Base-by-base conservation (phyloP, 2,888 invertebrate species). In the Timema cristinae region DNA sequence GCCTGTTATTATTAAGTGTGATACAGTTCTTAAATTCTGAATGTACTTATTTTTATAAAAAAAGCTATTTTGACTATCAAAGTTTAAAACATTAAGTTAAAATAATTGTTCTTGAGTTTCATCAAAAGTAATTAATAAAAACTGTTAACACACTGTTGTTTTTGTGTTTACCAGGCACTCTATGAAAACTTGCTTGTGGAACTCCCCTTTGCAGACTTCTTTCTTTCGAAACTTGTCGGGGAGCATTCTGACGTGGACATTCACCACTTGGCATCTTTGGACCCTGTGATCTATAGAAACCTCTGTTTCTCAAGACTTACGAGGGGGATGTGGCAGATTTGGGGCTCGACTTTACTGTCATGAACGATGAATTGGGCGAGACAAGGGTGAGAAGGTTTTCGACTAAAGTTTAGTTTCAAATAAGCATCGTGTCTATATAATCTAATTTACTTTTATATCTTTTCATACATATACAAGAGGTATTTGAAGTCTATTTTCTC, bases 171-270 rank as follows among this genome's bases (percentile, higher is more conserved):
- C 32, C 82, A 92, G 92, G 96, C 97, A 0, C 84, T 99, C 68
- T 98, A 97, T 83, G 98, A 98, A 82, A 96, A 96, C 82, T 87
- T 98, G 71, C 83, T 98, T 74, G 94, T 97, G 7, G 98, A 98
- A 81, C 82, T 98, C 52, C 98, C 98, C 0, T 87, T 99, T 77
- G 98, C 99, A 4, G 94, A 95, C 79, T 98, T 98, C 83, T 98
- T 98, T 83, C 85, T 99, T 48, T 93, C 94, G 0, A 94, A 94
- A 82, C 84, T 95, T 66, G 88, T 95, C 50, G 91, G 94, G 0
- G 91, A 92, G 78, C 87, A 88, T 71, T 88, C 89, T 13, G 89
- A 90, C 69, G 90, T 94, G 0, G 95, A 94, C 79, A 91, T 96
- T 67, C 97, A 98, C 84, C 95, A 97, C 80, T 84, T 98, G 76